Evolutionary conservation across 2,888 invertebrate species (phyloP).

Genomic region (Cantharis flavilabris): DNA sequence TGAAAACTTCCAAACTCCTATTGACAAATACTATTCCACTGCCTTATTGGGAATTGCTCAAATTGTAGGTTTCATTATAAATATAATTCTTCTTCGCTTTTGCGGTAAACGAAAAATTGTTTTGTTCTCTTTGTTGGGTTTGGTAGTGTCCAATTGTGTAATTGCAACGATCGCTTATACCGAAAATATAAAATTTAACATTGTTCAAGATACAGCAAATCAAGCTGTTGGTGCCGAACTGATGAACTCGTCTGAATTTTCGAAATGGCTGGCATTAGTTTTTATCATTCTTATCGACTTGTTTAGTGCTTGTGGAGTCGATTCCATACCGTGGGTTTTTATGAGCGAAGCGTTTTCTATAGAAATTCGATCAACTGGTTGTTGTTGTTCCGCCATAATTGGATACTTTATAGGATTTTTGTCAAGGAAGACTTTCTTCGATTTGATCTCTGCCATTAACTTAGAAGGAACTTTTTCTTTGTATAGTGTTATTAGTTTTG

Average conservation of each 20-base stretch:
- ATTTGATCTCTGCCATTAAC: constrained; percentile 65
- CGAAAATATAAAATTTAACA: constrained; percentile 34
- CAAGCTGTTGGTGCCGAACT: not conserved
- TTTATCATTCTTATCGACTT: constrained; percentile 70
- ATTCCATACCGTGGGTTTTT: constrained; percentile 78
- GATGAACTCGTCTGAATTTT: not conserved
- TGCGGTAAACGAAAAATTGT: constrained; percentile 74
- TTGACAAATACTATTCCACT: constrained; percentile 77
- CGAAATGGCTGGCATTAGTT: constrained; percentile 69
- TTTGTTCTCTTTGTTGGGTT: constrained; percentile 68
- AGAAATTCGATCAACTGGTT: constrained; percentile 70
- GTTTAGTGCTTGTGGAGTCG: constrained; percentile 70
- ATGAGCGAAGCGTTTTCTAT: constrained; percentile 77
- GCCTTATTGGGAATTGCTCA: constrained; percentile 73
- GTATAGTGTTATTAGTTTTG: constrained; percentile 65
- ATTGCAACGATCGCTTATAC: constrained; percentile 62
- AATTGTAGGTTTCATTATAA: constrained; percentile 67
- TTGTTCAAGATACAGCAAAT: not conserved
- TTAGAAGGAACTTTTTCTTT: constrained; percentile 75
- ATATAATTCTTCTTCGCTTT: constrained; percentile 70
- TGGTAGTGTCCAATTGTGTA: constrained; percentile 66
- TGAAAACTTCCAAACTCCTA: constrained; percentile 69
- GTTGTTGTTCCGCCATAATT: constrained; percentile 73
- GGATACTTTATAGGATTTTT: constrained; percentile 78
- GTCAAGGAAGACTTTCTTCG: constrained; percentile 74